A percentile compares a stretch with the other conserved stretches of the same genome.
Evolutionary conservation across 2,113 vertebrate species (phyloP).

Genomic region (Lota lota): DNA sequence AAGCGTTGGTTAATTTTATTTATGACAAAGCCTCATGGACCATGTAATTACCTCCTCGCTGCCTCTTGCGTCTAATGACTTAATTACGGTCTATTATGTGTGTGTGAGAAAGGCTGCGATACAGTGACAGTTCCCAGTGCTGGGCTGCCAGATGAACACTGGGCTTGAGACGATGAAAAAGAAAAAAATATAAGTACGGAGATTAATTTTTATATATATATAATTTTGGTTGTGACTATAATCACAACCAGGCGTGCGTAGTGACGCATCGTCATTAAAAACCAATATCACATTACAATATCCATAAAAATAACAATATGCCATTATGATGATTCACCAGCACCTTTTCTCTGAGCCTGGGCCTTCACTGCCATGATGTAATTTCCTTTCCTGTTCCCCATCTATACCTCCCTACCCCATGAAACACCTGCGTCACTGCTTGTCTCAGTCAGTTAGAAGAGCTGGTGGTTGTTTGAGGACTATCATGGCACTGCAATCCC

Average conservation of each 20-base stretch:
- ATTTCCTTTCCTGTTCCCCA: slow-evolving; percentile 49
- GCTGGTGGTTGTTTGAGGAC: slow-evolving; percentile 27
- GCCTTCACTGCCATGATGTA: slow-evolving; percentile 45
- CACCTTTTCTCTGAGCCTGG: slow-evolving; percentile 25
- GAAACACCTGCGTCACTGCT: neutral
- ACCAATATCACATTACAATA: neutral
- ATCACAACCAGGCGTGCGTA: slow-evolving; percentile 20
- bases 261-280: slow-evolving; percentile 10
- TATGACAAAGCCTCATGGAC: neutral
- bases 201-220: too few species aligned
- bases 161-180: neutral
- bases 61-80: slow-evolving; percentile 20
- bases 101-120: slow-evolving; percentile 1
- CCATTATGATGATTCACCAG: slow-evolving; percentile 15
- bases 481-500: slow-evolving; percentile 12
- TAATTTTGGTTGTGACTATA: slow-evolving; percentile 5
- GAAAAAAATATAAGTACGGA: too few species aligned
- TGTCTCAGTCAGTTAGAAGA: slow-evolving; percentile 28
- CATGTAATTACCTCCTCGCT: slow-evolving; percentile 11
- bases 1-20: neutral
- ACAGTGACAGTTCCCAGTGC: neutral
- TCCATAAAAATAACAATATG: slow-evolving; percentile 6
- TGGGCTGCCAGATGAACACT: neutral
- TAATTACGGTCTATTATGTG: slow-evolving; percentile 20
- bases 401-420: neutral